Conservation (phyloP, 2,888 invertebrate species). For the Anoncus sp. region DNA sequence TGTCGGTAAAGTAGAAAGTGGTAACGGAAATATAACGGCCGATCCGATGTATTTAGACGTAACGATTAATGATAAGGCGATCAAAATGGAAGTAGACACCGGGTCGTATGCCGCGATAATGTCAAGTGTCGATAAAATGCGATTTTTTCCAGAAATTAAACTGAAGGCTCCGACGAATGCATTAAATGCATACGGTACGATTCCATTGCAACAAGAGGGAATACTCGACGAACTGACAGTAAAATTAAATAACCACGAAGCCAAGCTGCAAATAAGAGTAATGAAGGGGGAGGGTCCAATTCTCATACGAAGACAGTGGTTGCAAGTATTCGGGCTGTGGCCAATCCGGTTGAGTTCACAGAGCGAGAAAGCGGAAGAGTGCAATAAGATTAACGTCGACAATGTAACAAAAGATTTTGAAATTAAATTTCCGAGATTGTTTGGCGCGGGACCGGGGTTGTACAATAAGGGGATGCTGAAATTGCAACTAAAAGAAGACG, state of each 20-base stretch:
- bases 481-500: slow-evolving; percentile 19
- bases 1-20: too few species aligned
- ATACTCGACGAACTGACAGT: slow-evolving; percentile 59
- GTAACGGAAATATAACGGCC: slow-evolving; percentile 33
- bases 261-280: slow-evolving; percentile 44
- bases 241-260: slow-evolving; percentile 46
- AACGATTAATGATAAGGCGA: slow-evolving; percentile 43
- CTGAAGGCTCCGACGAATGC: slow-evolving; percentile 36
- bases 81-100: slow-evolving; percentile 66
- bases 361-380: slow-evolving; percentile 7
- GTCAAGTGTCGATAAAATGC: slow-evolving; percentile 57
- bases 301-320: slow-evolving; percentile 71
- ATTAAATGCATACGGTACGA: slow-evolving; percentile 63
- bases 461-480: slow-evolving; percentile 32
- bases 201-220: slow-evolving; percentile 57
- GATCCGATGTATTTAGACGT: slow-evolving; percentile 56
- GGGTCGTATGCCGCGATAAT: slow-evolving; percentile 64
- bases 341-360: slow-evolving; percentile 18
- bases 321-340: slow-evolving; percentile 66
- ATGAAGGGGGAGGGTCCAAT: slow-evolving; percentile 65
- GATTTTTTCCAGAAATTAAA: slow-evolving; percentile 52
- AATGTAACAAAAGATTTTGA: slow-evolving; percentile 8
- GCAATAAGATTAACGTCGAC: slow-evolving; percentile 19
- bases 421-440: slow-evolving; percentile 27
- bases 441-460: slow-evolving; percentile 31